Evolutionary conservation across 2,113 vertebrate species (phyloP), one percentile per base, ranked within the genome.

Genomic region (Cyanoramphus novaezelandiae): DNA sequence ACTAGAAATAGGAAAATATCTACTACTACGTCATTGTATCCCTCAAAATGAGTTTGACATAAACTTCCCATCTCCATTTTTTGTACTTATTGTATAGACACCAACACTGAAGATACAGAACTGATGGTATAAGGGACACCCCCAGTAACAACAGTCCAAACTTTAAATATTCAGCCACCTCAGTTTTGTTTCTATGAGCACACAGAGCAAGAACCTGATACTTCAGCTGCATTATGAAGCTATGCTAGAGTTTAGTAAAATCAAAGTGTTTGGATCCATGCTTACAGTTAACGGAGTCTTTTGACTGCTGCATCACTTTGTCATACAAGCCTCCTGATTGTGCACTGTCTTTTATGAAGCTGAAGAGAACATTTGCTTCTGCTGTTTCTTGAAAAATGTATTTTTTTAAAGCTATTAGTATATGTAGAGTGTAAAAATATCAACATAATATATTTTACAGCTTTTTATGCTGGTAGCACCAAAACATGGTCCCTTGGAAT

Each of bases 311-410:
- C 60, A 98, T 98, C 65, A 72, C 84, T 75, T 98, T 98, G 71
- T 98, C 97, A 71, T 97, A 97, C 96, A 99, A 75, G 86, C 79
- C 86, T 78, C 98, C 98, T 77, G 95, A 97, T 94, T 98, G 98
- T 44, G 97, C 97, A 70, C 94, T 97, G 78, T 99, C 98, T 94
- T 98, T 99, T 75, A 98, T 98, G 86, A 98, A 99, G 95, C 96
- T 98, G 97, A 98, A 98, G 86, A 99, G 98, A 95, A 98, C 94
- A 35, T 98, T 98, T 95, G 99, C 99, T 98, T 99, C 99, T 93
- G 98, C 98, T 67, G 98, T 99, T 95, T 99, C 99, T 99, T 97
- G 78, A 95, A 72, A 90, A 65, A 82, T 18, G 39, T 33, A 85
- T 84, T 86, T 87, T 86, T 86, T 5, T 70, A 93, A 88, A 92